Conservation (phyloP, 2,113 vertebrate genomes). For the Promerops cafer region DNA sequence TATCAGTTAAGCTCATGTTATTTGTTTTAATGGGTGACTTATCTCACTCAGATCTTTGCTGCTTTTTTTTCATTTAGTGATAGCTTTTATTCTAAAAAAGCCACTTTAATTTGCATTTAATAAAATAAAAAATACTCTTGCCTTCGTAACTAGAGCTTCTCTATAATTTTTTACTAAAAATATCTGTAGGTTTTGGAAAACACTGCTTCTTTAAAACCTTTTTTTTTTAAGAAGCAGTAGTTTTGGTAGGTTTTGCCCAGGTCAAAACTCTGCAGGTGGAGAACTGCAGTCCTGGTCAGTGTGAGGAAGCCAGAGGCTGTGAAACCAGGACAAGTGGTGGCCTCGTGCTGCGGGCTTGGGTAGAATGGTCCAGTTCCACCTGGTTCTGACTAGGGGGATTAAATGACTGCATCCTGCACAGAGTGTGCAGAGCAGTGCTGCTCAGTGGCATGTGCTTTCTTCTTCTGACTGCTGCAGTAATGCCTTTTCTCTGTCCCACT, state of each 20-base stretch:
- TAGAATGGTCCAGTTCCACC: not conserved
- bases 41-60: not conserved
- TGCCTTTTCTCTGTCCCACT: not conserved
- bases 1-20: not conserved
- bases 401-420: not conserved
- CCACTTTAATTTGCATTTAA: not conserved
- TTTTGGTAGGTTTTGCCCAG: not conserved
- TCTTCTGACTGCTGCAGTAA: not conserved
- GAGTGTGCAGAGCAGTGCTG: not conserved
- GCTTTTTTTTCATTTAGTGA: not conserved
- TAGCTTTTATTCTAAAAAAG: not conserved
- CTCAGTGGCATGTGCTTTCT: not conserved
- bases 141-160: not conserved
- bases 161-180: not conserved
- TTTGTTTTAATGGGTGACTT: not conserved
- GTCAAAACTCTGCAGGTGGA: not conserved
- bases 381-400: not conserved
- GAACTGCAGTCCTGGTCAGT: not conserved
- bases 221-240: not conserved
- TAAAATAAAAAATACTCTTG: not conserved
- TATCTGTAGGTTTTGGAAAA: not conserved
- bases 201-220: not conserved
- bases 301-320: not conserved
- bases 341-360: not conserved
- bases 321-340: rapidly evolving